Base-by-base conservation (phyloP, 2,888 invertebrate species). In the Eupithecia subfuscata region DNA sequence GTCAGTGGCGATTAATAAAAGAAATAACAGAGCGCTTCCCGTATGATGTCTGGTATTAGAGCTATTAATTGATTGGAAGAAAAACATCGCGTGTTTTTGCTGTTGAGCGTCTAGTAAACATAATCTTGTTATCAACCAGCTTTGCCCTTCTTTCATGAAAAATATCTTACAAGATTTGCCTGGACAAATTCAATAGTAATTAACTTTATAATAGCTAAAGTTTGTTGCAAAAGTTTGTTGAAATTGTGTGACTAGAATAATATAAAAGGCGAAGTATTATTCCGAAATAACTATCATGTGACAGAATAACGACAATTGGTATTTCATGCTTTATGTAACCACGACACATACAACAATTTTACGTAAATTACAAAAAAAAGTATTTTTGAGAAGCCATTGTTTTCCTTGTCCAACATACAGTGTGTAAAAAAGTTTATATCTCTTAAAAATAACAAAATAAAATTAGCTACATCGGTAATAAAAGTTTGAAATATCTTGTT, bases 1-100 rank as follows among this genome's bases (percentile, higher is more conserved):
- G 88, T 87, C 87, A 84, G 88, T 83, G 82, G 81, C 82, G 87
- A 88, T 88, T 88, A 88, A 87, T 87, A 85, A 86, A 87, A 87
- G 85, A 85, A 87, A 88, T 84, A 87, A 83, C 84, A 85, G 86
- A 84, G 82, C 79, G 83, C 80, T 84, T 81, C 80, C 79, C 79
- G 83, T 81, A 79, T 82, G 82, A 78, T 79, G 71, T 70, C 77
- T 73, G 75, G 70, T 72, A 74, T 64, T 69, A 74, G 70, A 68
- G 63, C 74, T 70, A 73, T 83, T 82, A 79, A 82, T 80, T 81
- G 79, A 79, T 70, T 48, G 71, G 72, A 78, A 76, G 77, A 81
- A 82, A 73, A 68, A 74, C 69, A 65, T 67, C 40, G 22, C 34
- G 60, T 73, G 30, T 30, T 64, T 30, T 37, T 65, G 40, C 45